Conservation (phyloP, 2,797 vertebrate genomes). For the Helarctos malayanus region DNA sequence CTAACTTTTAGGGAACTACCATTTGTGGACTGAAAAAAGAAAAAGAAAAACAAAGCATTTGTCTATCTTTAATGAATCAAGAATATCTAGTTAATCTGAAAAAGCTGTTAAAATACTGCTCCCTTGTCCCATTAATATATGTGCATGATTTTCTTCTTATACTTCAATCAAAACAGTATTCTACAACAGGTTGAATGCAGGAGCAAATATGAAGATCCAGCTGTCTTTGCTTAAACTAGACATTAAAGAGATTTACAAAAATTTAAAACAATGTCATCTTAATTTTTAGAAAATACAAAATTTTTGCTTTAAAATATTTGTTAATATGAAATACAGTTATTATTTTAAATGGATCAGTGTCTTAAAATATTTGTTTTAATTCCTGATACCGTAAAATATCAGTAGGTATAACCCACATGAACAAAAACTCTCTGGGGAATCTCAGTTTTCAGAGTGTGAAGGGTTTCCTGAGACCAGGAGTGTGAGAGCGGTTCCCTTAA, state of each 20-base stretch:
- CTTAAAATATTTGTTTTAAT: background rate
- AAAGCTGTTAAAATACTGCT: constrained; percentile 35
- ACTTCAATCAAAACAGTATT: background rate
- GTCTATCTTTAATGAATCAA: constrained; percentile 26
- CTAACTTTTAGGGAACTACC: constrained; percentile 2
- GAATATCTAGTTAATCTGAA: constrained; percentile 28
- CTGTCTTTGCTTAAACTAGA: constrained; percentile 36
- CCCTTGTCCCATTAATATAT: background rate
- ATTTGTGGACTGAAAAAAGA: constrained; percentile 23
- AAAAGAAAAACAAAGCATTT: background rate
- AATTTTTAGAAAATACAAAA: background rate
- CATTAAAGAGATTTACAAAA: background rate
- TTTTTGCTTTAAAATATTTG: constrained; percentile 1
- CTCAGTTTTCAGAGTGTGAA: background rate
- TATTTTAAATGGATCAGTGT: background rate
- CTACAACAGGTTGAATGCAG: background rate
- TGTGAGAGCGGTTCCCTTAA: background rate
- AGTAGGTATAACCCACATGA: background rate
- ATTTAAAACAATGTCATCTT: background rate
- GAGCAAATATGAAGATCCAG: background rate
- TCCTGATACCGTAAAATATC: background rate
- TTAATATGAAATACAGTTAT: background rate
- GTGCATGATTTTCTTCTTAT: background rate
- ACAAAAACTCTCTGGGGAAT: background rate
- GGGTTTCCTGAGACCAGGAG: background rate